Evolutionary conservation across 2,113 vertebrate species (phyloP).

Genomic region (Bos taurus): DNA sequence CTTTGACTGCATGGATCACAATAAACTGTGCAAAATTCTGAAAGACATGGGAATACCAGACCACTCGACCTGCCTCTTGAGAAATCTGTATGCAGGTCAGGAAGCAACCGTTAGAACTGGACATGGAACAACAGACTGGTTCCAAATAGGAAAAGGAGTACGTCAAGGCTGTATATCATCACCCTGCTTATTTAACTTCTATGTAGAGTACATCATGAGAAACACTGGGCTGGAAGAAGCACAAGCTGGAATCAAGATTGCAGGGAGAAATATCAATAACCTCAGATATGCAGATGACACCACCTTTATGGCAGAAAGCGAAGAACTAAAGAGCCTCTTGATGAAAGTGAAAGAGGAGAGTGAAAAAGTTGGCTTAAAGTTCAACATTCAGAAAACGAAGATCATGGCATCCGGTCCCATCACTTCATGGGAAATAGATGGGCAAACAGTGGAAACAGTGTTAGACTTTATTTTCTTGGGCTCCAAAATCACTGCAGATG

Average conservation of each 20-base stretch:
- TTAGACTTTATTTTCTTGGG: fast-evolving
- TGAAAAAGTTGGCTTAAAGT: neutral
- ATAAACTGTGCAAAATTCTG: neutral
- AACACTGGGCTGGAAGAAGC: fast-evolving
- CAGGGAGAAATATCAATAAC: fast-evolving
- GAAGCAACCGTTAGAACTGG: neutral
- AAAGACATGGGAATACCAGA: neutral
- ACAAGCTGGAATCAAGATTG: neutral
- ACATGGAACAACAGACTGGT: neutral
- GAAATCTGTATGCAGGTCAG: neutral
- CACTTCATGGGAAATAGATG: neutral
- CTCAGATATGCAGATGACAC: neutral
- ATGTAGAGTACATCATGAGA: neutral
- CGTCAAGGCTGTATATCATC: neutral
- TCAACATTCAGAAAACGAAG: neutral
- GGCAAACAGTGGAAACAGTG: neutral
- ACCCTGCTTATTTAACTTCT: neutral
- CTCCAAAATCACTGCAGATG: neutral
- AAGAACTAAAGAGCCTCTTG: neutral
- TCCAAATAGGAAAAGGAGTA: neutral
- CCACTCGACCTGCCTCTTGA: neutral
- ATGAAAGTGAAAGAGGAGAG: neutral
- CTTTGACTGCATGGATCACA: neutral
- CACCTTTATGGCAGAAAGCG: neutral
- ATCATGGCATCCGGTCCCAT: neutral